phyloP scores from a whole-genome alignment of 1,140 invertebrate genomes.

The Dreissena rostriformis region DNA sequence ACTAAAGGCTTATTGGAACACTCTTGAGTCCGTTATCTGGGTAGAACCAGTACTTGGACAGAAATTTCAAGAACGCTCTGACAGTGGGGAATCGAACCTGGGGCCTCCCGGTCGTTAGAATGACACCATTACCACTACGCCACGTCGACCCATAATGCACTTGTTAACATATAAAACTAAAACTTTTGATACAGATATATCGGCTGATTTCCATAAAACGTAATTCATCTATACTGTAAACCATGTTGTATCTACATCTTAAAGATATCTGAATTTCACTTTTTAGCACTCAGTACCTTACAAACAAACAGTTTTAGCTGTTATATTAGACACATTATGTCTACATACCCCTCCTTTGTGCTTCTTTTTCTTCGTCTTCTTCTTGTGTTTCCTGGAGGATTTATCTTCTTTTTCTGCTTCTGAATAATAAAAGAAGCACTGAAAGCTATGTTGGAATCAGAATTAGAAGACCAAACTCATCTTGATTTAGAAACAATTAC shows the following conservation, averaged over 20 bases:
- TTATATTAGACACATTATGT: background rate
- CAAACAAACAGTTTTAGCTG: background rate
- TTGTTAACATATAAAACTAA: background rate
- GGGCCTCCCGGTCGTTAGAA: too few species aligned
- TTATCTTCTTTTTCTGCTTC: constrained; percentile 43
- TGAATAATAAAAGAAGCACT: constrained; percentile 14
- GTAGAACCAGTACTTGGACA: too few species aligned
- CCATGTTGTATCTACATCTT: background rate
- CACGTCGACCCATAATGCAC: too few species aligned
- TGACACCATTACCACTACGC: too few species aligned
- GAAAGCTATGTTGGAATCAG: background rate
- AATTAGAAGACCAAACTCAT: too few species aligned
- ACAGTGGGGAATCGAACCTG: too few species aligned
- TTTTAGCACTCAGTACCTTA: too few species aligned
- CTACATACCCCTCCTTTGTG: constrained; percentile 37
- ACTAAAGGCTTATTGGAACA: too few species aligned
- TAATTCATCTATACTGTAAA: background rate
- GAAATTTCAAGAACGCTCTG: too few species aligned
- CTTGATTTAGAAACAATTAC: too few species aligned
- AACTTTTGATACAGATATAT: background rate
- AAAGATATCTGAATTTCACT: too few species aligned
- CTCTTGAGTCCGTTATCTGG: too few species aligned
- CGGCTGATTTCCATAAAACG: background rate
- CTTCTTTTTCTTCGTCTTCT: constrained; percentile 57
- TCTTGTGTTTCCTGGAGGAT: constrained; percentile 57